phyloP scores from a whole-genome alignment of 2,113 vertebrate genomes.

The Anas platyrhynchos region DNA sequence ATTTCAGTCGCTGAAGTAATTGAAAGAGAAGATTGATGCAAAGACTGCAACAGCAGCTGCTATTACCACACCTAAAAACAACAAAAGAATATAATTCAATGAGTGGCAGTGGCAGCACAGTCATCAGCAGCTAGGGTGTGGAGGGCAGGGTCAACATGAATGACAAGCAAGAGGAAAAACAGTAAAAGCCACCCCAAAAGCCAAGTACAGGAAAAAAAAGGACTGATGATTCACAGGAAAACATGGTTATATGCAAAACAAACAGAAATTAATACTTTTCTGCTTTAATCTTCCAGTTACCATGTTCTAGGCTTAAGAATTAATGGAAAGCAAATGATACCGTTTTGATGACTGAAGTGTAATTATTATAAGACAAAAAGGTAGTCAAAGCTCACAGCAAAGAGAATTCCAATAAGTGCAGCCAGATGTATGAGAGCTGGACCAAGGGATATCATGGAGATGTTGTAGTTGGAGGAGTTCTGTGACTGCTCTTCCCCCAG shows the following conservation, averaged over 20 bases:
- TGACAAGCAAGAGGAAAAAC: neutral
- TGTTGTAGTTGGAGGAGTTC: neutral
- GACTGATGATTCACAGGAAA: neutral
- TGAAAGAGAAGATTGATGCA: conserved; percentile 75
- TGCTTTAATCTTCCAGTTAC: neutral
- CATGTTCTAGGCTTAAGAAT: neutral
- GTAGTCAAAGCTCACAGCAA: neutral
- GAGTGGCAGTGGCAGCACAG: neutral
- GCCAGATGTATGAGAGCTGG: neutral
- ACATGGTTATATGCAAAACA: neutral
- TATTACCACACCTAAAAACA: conserved; percentile 73
- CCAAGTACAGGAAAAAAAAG: neutral
- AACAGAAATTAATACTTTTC: neutral
- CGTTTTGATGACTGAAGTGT: neutral
- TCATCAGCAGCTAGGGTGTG: neutral
- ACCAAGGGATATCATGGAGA: fast-evolving
- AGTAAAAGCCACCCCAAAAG: neutral
- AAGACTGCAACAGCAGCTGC: conserved; percentile 73
- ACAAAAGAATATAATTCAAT: conserved; percentile 45
- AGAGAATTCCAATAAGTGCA: neutral
- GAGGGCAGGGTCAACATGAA: neutral
- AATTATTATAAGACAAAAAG: neutral
- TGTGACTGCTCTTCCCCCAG: neutral
- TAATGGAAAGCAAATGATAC: neutral
- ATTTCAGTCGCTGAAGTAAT: conserved; percentile 80